Base-by-base conservation (phyloP, 2,113 vertebrate species). In the Amblyornis subalaris region DNA sequence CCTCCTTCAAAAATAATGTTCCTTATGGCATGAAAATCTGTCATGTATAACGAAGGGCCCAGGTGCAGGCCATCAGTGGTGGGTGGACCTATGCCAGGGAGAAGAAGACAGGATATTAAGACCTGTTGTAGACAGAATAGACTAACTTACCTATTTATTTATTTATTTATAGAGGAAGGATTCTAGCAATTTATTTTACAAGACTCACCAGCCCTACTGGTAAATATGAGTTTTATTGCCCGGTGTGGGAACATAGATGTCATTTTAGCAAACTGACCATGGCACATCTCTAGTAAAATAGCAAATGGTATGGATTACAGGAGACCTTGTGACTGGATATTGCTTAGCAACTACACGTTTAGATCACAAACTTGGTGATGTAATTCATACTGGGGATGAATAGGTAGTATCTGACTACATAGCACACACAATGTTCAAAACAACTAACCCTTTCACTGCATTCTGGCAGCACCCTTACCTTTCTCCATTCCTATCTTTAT, bases 331-430 rank as follows among this genome's bases (percentile, higher is more conserved):
- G 80, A 85, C 65, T 85, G 42, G 29, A 17, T 72, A 72, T 84
- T 85, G 73, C 91, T 82, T 92, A 91, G 91, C 89, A 96, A 89
- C 84, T 57, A 3, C 66, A 42, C 18, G 89, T 87, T 92, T 95
- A 75, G 61, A 48, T 92, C 86, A 90, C 82, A 91, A 58, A 51
- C 53, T 65, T 83, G 71, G 35, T 92, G 78, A 79, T 50, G 40
- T 84, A 95, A 95, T 88, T 89, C 36, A 35, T 72, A 58, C 57
- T 87, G 71, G 24, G 45, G 45, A 54, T 82, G 74, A 87, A 69
- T 60, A 80, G 48, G 54, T 72, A 69, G 64, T 38, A 53, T 92
- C 40, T 82, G 78, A 66, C 74, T 51, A 47, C 26, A 3, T 58
- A 84, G 55, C 33, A 50, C 0, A 8, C 23, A 55, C 36, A 10